Base-by-base conservation (phyloP, 2,888 invertebrate genomes). In the Hirtodrosophila histrioides region DNA sequence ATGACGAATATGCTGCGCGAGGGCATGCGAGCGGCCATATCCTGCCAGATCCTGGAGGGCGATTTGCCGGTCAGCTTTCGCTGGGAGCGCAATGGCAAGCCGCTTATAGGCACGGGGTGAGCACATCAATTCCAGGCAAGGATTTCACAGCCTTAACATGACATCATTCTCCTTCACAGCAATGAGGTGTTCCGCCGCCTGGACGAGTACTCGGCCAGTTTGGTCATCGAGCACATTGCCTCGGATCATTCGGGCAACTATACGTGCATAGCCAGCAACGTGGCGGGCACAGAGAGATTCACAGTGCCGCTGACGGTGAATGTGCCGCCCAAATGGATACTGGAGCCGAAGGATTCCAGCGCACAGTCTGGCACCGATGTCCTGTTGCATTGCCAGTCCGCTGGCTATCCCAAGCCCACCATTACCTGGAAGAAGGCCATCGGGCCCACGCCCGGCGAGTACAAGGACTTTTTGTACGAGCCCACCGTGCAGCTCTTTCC, bases 391-490 rank as follows among this genome's bases (percentile, higher is more conserved):
- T 98, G 98, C 90, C 96, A 96, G 91, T 97, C 97, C 0, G 96
- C 97, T 65, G 98, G 98, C 1, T 98, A 97, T 91, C 98, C 98
- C 0, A 95, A 95, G 67, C 98, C 98, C 3, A 93, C 93, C 6
- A 95, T 98, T 53, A 96, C 95, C 8, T 98, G 98, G 98, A 95
- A 95, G 79, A 96, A 97, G 91, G 96, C 97, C 29, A 95, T 95
- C 66, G 97, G 97, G 94, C 93, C 93, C 92, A 90, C 93, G 92
- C 91, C 95, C 93, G 96, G 96, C 27, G 96, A 96, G 91, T 96
- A 96, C 91, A 96, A 96, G 91, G 96, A 96, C 90, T 95, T 96
- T 89, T 93, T 95, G 85, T 96, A 95, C 88, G 95, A 96, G 90
- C 95, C 95, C 51, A 95, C 94, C 88, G 95, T 95, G 29, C 94